Conservation (phyloP, 2,888 invertebrate species). For the Napeogenes inachia region DNA sequence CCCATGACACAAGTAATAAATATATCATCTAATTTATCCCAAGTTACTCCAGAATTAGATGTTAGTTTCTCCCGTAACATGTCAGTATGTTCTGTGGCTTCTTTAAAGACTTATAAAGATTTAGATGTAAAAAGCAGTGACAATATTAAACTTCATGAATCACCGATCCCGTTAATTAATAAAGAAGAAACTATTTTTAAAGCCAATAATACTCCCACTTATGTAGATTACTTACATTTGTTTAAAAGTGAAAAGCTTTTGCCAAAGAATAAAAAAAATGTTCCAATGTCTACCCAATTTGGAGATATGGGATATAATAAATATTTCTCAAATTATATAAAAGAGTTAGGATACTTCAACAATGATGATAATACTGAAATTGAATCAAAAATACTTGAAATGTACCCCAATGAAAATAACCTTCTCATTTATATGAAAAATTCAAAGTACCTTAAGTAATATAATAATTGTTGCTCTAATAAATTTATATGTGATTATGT, state of each 20-base stretch:
- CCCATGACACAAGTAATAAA: conserved; percentile 22
- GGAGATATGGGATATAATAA: conserved; percentile 61
- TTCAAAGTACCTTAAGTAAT: not conserved
- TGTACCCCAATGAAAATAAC: conserved; percentile 54
- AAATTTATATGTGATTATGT: not conserved
- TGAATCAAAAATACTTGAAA: conserved; percentile 40
- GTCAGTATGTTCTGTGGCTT: conserved; percentile 47
- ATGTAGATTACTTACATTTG: conserved; percentile 44
- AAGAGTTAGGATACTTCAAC: conserved; percentile 35
- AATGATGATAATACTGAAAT: conserved; percentile 37
- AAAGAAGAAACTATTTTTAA: conserved; percentile 8
- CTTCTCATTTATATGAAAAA: conserved; percentile 15
- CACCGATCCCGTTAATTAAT: not conserved
- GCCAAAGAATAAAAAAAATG: conserved; percentile 25
- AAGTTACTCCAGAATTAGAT: conserved; percentile 25
- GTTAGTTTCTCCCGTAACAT: not conserved
- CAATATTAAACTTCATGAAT: conserved; percentile 25
- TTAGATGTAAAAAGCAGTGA: conserved; percentile 54
- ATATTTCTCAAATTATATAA: conserved; percentile 50
- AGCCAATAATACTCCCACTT: conserved; percentile 41
- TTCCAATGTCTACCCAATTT: conserved; percentile 46
- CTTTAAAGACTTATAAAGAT: conserved; percentile 56
- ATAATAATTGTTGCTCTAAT: not conserved
- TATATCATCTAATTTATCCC: conserved; percentile 32
- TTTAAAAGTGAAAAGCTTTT: conserved; percentile 35